A percentile compares a stretch with the other conserved stretches of the same genome.
Evolutionary conservation across 2,888 invertebrate genomes (phyloP).

Genomic region (Eubasilissa splendida): DNA sequence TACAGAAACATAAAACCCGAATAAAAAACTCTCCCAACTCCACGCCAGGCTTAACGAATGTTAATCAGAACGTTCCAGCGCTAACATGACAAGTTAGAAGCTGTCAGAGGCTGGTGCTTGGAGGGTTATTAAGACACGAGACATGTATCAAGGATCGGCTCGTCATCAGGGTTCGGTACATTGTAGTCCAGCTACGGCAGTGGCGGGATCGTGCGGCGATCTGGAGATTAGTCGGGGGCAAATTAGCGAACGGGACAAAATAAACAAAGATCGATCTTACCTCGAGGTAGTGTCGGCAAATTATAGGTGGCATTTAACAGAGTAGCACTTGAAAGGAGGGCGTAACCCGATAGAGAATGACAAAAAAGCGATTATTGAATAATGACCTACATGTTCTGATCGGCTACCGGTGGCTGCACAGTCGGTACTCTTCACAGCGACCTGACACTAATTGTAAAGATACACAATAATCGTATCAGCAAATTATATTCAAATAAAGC

Average conservation of each 20-base stretch:
- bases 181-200: neutral
- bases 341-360: neutral
- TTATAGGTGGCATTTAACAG: slow-evolving; percentile 6
- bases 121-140: too few species aligned
- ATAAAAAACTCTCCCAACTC: too few species aligned
- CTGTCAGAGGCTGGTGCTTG: too few species aligned
- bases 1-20: too few species aligned
- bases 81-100: too few species aligned
- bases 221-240: slow-evolving; percentile 22
- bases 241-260: neutral
- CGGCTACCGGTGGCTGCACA: neutral
- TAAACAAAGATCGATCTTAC: neutral
- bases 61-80: too few species aligned
- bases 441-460: neutral
- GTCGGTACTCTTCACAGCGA: neutral
- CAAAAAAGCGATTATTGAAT: slow-evolving; percentile 4
- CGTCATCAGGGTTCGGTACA: neutral
- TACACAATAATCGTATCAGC: too few species aligned
- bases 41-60: too few species aligned
- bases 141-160: neutral
- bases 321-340: neutral
- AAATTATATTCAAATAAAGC: too few species aligned
- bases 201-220: slow-evolving; percentile 32
- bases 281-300: neutral
- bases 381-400: slow-evolving; percentile 1